Base-by-base conservation (phyloP, 1,140 invertebrate species). In the Drosophila jambulina region DNA sequence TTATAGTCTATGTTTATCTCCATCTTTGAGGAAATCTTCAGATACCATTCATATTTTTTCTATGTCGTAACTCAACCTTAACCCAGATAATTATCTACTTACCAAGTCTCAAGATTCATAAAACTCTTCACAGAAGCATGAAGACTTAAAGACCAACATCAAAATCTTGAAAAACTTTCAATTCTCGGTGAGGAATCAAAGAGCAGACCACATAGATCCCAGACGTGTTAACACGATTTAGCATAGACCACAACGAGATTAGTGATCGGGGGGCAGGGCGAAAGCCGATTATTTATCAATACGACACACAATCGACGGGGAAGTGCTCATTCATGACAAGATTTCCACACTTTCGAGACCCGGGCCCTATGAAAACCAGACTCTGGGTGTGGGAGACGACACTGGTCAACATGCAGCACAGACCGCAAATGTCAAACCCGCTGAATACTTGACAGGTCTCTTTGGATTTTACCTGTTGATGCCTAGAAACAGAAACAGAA, bases 261-360 rank as follows among this genome's bases (percentile, higher is more conserved):
- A 42, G 54, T 42, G 36, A 34, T 12, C 7, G 23, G 53, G 27
- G 23, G 34, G 32, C 13, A 21, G 58, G 36, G 21, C 43, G 15
- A 71, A 87, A 83, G 64, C 54, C 84, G 74, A 84, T 84, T 88
- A 88, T 81, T 82, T 80, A 84, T 78, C 59, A 75, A 84, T 81
- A 65, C 75, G 65, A 78, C 65, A 90, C 62, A 80, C 72, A 68
- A 80, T 81, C 76, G 77, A 86, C 9, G 64, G 36, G 42, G 64
- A 68, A 64, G 76, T 82, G 68, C 71, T 88, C 85, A 88, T 88
- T 90, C 85, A 88, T 81, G 68, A 76, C 61, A 36, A 75, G 74
- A 75, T 88, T 84, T 84, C 80, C 69, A 82, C 70, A 67, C 84
- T 79, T 87, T 83, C 68, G 9, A 72, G 75, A 48, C 62, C 46